Evolutionary conservation across 2,113 vertebrate species (phyloP), one percentile per base, ranked within the genome.

Genomic region (Nyctibius bracteatus): DNA sequence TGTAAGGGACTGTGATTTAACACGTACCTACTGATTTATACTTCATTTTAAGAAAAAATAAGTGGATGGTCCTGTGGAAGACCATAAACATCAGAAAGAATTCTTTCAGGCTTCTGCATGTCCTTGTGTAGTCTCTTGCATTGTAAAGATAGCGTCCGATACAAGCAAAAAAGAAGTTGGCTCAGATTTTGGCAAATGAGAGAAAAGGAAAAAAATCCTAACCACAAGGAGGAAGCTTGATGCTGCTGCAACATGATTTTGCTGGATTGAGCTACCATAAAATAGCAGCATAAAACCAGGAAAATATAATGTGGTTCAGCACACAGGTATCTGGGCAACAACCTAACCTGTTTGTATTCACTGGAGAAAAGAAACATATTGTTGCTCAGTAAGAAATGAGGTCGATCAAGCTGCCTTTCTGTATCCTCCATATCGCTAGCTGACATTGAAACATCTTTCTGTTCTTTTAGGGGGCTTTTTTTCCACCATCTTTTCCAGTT

Each of bases 401-500:
- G 20, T 52, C 0, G 0, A 13, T 81, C 23, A 37, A 19, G 47
- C 66, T 61, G 44, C 41, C 24, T 62, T 37, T 19, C 44, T 14
- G 0, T 44, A 7, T 54, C 10, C 33, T 47, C 39, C 3, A 0
- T 4, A 11, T 21, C 41, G 52, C 30, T 47, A 31, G 12, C 43
- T 87, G 81, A n/a, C 47, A 8, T 0, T 16, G 35, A 81, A 74
- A 55, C 19, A 4, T 37, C 24, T 11, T 59, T 71, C 24, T 83
- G 4, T 63, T 55, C 49, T 95, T 90, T 94, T 44, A 99, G 99
- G 99, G 97, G 98, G 98, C 77, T 99, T 99, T 97, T 99, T 99
- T 97, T 99, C 99, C 91, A 99, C 98, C 96, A 98, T 99, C 84
- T 99, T 99, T 97, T 99, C 99, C 35, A 99, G 99, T 95, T 98